Conservation (phyloP, 2,797 vertebrate species). For the Lacerta viridis region DNA sequence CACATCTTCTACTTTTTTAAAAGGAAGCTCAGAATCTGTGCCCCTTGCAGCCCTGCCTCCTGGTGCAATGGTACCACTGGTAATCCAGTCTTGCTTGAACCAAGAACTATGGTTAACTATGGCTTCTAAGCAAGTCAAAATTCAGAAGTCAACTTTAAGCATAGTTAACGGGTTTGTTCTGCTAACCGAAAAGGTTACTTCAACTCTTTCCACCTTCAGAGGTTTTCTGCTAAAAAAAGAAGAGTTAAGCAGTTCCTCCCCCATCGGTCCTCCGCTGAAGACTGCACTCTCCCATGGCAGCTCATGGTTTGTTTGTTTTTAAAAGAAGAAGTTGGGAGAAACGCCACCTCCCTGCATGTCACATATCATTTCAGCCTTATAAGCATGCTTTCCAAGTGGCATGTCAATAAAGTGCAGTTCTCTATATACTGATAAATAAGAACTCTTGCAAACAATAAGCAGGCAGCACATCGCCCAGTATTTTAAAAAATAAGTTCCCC, state of each 20-base stretch:
- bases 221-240: too few species aligned
- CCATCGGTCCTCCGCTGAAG: background rate
- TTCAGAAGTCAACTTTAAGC: too few species aligned
- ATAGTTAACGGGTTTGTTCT: too few species aligned
- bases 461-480: background rate
- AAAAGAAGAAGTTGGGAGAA: background rate
- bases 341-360: background rate
- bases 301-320: background rate
- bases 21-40: too few species aligned
- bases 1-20: too few species aligned
- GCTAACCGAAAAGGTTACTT: too few species aligned
- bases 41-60: too few species aligned
- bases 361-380: background rate
- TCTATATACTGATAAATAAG: background rate
- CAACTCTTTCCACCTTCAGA: too few species aligned
- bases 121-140: too few species aligned
- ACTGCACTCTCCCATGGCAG: background rate
- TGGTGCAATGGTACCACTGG: too few species aligned
- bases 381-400: background rate
- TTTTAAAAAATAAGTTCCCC: background rate
- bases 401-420: background rate
- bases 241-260: background rate
- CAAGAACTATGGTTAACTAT: too few species aligned
- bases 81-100: too few species aligned
- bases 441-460: constrained; percentile 6